Evolutionary conservation across 2,888 invertebrate genomes (phyloP), one percentile per base, ranked within the genome.

Genomic region (Halictus quadricinctus): DNA sequence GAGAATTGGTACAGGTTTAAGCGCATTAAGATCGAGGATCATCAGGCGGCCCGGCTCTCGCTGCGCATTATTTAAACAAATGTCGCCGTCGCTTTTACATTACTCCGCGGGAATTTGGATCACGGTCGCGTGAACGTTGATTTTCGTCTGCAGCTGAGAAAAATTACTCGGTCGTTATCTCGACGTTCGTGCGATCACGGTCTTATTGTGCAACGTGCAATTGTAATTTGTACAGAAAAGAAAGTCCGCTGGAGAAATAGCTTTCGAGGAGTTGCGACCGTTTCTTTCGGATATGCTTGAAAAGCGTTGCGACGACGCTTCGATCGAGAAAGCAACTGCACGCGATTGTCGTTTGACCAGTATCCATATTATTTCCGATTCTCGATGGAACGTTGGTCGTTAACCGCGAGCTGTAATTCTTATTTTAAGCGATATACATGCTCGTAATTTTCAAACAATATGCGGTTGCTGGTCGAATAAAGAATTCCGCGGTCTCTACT

Each of bases 81-180:
- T 21, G 66, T 41, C 18, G 21, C 36, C 36, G 36, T 36, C 66
- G 64, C 64, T 64, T 41, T 69, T 36, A 8, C 66, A 41, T 69
- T 41, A n/a, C 36, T 69, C 43, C n/a, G 41, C 21, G 21, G 41
- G 41, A 21, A 43, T 69, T 69, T 36, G 21, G 41, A 69, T 43
- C 69, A 21, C 66, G 83, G 72, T 66, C 72, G 76, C 46, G 70
- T 36, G n/a, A 64, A 79, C 18, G 80, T 46, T 21, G 25, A 48
- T 41, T 69, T 36, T 69, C 41, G 69, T 41, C 36, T 36, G 66
- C 66, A 41, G 21, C 69, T 10, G 41, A 69, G 69, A 69, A 69
- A 41, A 43, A 41, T 69, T 41, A 66, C 66, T 66, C 29, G 29
- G 36, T 66, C 66, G 66, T 66, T 66, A 66, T 66, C 66, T 66